Evolutionary conservation across 2,113 vertebrate species (phyloP), one percentile per base, ranked within the genome.

Genomic region (Spea multiplicata): DNA sequence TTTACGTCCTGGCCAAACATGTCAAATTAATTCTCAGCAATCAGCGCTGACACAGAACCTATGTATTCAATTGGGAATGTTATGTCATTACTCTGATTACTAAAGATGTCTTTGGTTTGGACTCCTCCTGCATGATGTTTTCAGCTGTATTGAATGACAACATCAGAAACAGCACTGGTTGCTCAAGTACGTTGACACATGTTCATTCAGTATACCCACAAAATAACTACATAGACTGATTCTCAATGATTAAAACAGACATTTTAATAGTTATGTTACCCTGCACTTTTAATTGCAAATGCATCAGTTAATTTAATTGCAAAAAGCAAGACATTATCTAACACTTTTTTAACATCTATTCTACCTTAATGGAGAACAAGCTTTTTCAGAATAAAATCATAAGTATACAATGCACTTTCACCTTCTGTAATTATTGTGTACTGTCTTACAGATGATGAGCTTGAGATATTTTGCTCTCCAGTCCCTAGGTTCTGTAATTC

Each of bases 281-380:
- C 52, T 59, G 57, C 8, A 68, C 17, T 4, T 47, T 49, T 45
- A 71, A 72, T 64, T 65, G 44, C 48, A 78, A 78, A 72, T 65
- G 14, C 16, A 71, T 71, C 68, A 66, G 59, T 65, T 78, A 72
- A 78, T 78, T 65, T 78, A 72, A 78, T 78, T 78, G 30, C 7
- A 72, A 72, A 78, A 78, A 44, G 45, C 46, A 59, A 59, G 57
- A 62, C 52, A 69, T 49, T 78, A 53, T 45, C 46, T 61, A 78
- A 78, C 57, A 72, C 53, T 70, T 69, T 44, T 47, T 17, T 44
- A 9, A 44, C 66, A 67, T 3, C 6, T 3, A 9, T 45, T 65
- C 59, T 72, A 16, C 16, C 44, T 71, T 44, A 70, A 50, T 53
- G 13, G 46, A 48, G 14, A 78, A 78, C 71, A 8, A 71, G 44